Evolutionary conservation across 1,140 invertebrate species (phyloP).

Genomic region (Leptoteleia sp.): DNA sequence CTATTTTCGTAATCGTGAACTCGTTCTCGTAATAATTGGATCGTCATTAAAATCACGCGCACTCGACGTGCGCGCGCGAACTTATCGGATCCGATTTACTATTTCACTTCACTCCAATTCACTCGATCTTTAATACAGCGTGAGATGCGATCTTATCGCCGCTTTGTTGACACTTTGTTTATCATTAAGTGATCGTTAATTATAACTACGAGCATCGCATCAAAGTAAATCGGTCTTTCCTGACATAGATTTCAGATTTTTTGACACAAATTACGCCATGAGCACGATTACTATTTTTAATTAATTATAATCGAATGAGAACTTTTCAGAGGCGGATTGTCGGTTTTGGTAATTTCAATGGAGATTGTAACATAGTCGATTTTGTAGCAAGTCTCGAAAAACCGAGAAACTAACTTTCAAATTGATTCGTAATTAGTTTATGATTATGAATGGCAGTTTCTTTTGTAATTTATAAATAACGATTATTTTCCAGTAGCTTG

Average conservation of each 20-base stretch:
- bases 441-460: too few relatives aligned
- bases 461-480: too few relatives aligned
- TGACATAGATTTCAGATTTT: constrained; percentile 2
- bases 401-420: too few relatives aligned
- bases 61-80: neutral
- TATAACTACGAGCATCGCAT: neutral
- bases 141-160: constrained; percentile 5
- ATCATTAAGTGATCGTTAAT: constrained; percentile 9
- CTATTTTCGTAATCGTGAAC: constrained; percentile 17
- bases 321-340: too few relatives aligned
- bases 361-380: too few relatives aligned
- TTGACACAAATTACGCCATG: too few relatives aligned
- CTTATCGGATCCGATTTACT: constrained; percentile 7
- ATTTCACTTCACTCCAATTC: constrained; percentile 6
- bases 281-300: too few relatives aligned
- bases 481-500: too few relatives aligned
- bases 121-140: constrained; percentile 4
- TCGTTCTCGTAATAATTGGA: constrained; percentile 22
- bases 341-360: too few relatives aligned
- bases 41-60: constrained; percentile 26
- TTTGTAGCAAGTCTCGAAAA: too few relatives aligned
- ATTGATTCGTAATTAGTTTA: too few relatives aligned
- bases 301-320: too few relatives aligned
- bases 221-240: neutral
- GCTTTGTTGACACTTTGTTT: constrained; percentile 7